Conservation (phyloP, 2,888 invertebrate species). For the Brenthis ino region DNA sequence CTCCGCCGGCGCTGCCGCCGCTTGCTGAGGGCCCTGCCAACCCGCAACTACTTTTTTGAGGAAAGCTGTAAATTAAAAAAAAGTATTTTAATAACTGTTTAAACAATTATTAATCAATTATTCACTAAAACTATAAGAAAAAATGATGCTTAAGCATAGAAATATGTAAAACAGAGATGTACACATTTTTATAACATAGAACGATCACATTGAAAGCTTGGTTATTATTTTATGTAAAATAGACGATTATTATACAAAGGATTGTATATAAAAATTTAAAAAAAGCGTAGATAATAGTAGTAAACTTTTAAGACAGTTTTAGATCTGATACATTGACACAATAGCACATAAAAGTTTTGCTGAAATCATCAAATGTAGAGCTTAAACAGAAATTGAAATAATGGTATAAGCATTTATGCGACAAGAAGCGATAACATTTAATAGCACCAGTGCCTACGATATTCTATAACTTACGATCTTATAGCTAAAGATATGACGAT, state of each 20-base stretch:
- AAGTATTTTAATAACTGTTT: slow-evolving; percentile 12
- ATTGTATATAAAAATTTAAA: slow-evolving; percentile 5
- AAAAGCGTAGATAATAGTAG: slow-evolving; percentile 15
- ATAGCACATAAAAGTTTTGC: slow-evolving; percentile 23
- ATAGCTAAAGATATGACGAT: slow-evolving; percentile 79
- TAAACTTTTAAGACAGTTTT: slow-evolving; percentile 9
- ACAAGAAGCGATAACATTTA: slow-evolving; percentile 32
- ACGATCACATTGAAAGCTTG: slow-evolving; percentile 14
- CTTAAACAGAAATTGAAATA: not conserved
- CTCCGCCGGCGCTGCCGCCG: slow-evolving; percentile 54
- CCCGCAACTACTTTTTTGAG: slow-evolving; percentile 92
- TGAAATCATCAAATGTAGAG: slow-evolving; percentile 14
- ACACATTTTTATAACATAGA: not conserved
- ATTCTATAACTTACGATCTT: slow-evolving; percentile 79
- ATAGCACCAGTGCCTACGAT: slow-evolving; percentile 28
- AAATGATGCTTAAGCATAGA: too few relatives aligned
- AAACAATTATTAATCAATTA: not conserved
- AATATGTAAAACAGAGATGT: too few relatives aligned
- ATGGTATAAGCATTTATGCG: slow-evolving; percentile 27
- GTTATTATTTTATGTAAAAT: slow-evolving; percentile 3
- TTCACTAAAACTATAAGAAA: too few relatives aligned
- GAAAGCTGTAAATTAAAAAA: slow-evolving; percentile 85
- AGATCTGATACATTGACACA: slow-evolving; percentile 21
- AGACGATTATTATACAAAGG: slow-evolving; percentile 9
- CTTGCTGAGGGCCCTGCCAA: slow-evolving; percentile 60